Conservation (phyloP, 2,113 vertebrate species). For the Sinocyclocheilus rhinocerous region DNA sequence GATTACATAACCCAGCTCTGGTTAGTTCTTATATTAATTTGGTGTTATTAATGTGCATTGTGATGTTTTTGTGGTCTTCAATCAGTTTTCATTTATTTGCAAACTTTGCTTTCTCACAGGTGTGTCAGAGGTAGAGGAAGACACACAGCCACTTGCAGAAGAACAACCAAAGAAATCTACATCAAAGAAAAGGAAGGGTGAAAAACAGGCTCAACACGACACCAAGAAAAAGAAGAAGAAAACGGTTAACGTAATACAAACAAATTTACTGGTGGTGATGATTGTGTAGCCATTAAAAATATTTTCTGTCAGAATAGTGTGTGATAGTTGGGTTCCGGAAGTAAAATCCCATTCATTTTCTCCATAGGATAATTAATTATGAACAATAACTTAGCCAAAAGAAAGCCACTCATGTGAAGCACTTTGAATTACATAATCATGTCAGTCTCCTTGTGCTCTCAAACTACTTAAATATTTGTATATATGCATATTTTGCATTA, state of each 20-base stretch:
- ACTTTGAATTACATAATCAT: neutral
- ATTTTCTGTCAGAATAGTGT: neutral
- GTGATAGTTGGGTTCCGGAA: neutral
- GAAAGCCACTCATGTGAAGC: neutral
- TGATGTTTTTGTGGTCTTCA: neutral
- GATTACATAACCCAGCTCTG: too few species aligned
- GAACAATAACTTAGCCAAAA: neutral
- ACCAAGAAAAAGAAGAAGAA: slow-evolving; percentile 72
- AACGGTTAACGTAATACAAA: slow-evolving; percentile 56
- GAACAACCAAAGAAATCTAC: slow-evolving; percentile 40
- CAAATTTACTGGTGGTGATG: neutral
- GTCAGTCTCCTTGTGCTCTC: neutral
- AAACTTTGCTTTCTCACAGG: slow-evolving; percentile 51
- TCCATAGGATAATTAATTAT: neutral
- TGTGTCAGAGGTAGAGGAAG: slow-evolving; percentile 59
- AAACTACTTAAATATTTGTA: neutral
- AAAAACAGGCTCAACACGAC: slow-evolving; percentile 53
- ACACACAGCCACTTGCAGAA: slow-evolving; percentile 49
- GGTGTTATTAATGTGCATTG: neutral
- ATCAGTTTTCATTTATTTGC: neutral
- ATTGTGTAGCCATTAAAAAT: neutral
- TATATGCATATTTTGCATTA: neutral
- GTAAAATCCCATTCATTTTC: neutral
- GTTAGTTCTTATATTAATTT: too few species aligned
- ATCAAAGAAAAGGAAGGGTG: slow-evolving; percentile 69